Base-by-base conservation (phyloP, 2,113 vertebrate species). In the Coptodon bakossiorum region DNA sequence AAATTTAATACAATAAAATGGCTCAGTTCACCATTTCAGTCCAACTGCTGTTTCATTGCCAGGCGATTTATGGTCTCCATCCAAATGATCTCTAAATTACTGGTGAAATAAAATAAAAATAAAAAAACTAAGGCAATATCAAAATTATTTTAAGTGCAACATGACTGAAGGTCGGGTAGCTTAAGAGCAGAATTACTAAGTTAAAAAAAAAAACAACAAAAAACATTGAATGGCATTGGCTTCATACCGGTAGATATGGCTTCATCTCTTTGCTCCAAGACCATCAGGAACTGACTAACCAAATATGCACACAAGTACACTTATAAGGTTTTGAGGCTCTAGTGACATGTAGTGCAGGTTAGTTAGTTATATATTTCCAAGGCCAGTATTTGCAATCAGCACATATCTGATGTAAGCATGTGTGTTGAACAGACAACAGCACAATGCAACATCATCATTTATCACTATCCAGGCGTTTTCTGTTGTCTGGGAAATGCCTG, bases 381-480 rank as follows among this genome's bases (percentile, higher is more conserved):
- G 6, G 4, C 19, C 24, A 68, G 9, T 10, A 34, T 81, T 48
- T 78, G 22, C 22, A 53, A 48, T 48, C 9, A 9, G 24, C 40
- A 45, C 4, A 45, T 45, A 45, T 45, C 40, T 73, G 68, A 45
- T 10, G 17, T 5, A 13, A 29, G 22, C 3, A 12, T 52, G 27
- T 29, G 29, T 80, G 53, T 16, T 54, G 27, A 73, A 73, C 68
- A 17, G 87, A 86, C 68, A 63, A 87, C 84, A 10, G 45, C 48
- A 50, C 84, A 66, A 57, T 85, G 81, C 53, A 22, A 79, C 36
- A 78, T 68, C 85, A 83, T 89, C 61, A 85, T 68, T 92, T 81
- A 91, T 90, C 59, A 63, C 85, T 86, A 88, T 48, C 81, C 71
- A 76, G 9, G 66, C 68, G 53, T 81, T 48, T 63, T 68, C 79